A percentile compares a stretch with the other conserved stretches of the same genome.
Evolutionary conservation across 92 coral and sea anemone genomes (phyloP).

Genomic region (Epizoanthus rinbou): DNA sequence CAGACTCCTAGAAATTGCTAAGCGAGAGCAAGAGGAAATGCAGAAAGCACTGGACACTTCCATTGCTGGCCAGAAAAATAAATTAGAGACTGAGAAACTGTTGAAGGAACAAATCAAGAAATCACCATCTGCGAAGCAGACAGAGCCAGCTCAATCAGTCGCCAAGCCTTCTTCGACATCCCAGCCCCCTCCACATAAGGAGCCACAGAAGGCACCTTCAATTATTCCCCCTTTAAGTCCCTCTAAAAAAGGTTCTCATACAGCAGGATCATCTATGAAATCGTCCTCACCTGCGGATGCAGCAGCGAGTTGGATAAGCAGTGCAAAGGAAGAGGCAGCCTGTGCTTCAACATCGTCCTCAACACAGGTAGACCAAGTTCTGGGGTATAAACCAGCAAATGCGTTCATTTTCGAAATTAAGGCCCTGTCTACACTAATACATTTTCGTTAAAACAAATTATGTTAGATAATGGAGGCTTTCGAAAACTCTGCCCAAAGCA

Average conservation of each 20-base stretch:
- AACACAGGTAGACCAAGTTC: slow-evolving; percentile 51
- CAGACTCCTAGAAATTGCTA: slow-evolving; percentile 79
- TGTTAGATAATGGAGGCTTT: too few relatives aligned
- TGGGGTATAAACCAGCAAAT: too few relatives aligned
- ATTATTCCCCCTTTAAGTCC: slow-evolving; percentile 21
- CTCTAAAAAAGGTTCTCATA: slow-evolving; percentile 25
- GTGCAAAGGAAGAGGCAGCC: slow-evolving; percentile 87
- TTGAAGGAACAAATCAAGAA: slow-evolving; percentile 9
- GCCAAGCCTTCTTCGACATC: slow-evolving; percentile 33
- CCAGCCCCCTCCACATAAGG: slow-evolving; percentile 14
- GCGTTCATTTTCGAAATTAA: too few relatives aligned
- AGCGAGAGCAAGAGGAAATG: slow-evolving; percentile 80
- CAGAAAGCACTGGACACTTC: slow-evolving; percentile 71
- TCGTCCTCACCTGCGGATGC: slow-evolving; percentile 76
- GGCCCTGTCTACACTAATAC: too few relatives aligned
- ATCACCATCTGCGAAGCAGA: neutral
- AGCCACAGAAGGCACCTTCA: neutral
- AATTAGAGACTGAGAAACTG: neutral
- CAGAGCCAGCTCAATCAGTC: slow-evolving; percentile 27
- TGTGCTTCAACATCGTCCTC: slow-evolving; percentile 46
- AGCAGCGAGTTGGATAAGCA: slow-evolving; percentile 88
- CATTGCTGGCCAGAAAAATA: slow-evolving; percentile 40
- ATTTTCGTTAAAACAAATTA: too few relatives aligned
- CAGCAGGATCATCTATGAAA: neutral
- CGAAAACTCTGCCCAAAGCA: too few relatives aligned